Conservation (phyloP, 1,140 invertebrate species). For the Macrobrachium nipponense region DNA sequence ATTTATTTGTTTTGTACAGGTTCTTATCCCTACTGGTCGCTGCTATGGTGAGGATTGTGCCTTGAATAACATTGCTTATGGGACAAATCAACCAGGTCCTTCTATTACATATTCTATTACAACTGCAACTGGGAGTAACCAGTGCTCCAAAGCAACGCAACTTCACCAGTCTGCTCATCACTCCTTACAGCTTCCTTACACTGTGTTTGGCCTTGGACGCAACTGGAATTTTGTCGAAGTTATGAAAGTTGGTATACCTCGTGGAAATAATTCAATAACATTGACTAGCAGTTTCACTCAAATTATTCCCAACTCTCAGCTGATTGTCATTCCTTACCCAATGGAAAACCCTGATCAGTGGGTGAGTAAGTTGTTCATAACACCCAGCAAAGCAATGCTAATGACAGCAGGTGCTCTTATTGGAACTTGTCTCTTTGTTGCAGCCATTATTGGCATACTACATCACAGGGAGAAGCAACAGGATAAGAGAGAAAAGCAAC, state of each 20-base stretch:
- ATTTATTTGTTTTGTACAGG: conserved; percentile 66
- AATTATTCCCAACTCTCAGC: conserved; percentile 97
- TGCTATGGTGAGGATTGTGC: conserved; percentile 68
- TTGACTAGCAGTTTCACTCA: conserved; percentile 81
- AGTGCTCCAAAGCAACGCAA: conserved; percentile 84
- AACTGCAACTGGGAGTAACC: conserved; percentile 82
- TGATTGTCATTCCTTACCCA: conserved; percentile 93
- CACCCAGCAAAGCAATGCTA: conserved; percentile 92
- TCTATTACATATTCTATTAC: conserved; percentile 88
- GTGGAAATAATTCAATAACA: conserved; percentile 60
- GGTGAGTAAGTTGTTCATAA: conserved; percentile 95
- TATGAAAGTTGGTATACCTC: conserved; percentile 83
- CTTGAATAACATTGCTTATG: conserved; percentile 78
- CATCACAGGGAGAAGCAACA: conserved; percentile 94
- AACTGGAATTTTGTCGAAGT: conserved; percentile 98
- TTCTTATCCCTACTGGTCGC: conserved; percentile 84
- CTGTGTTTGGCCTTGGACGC: conserved; percentile 93
- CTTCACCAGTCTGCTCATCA: conserved; percentile 92
- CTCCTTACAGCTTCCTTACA: conserved; percentile 92
- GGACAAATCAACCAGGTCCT: conserved; percentile 90
- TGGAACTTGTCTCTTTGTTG: conserved; percentile 87
- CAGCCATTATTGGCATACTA: conserved; percentile 85
- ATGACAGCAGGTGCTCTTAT: conserved; percentile 90
- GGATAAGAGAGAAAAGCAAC: conserved; percentile 89
- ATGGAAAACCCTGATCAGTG: conserved; percentile 82